phyloP scores from a whole-genome alignment of 2,888 invertebrate genomes.

The Drosophila birchii region DNA sequence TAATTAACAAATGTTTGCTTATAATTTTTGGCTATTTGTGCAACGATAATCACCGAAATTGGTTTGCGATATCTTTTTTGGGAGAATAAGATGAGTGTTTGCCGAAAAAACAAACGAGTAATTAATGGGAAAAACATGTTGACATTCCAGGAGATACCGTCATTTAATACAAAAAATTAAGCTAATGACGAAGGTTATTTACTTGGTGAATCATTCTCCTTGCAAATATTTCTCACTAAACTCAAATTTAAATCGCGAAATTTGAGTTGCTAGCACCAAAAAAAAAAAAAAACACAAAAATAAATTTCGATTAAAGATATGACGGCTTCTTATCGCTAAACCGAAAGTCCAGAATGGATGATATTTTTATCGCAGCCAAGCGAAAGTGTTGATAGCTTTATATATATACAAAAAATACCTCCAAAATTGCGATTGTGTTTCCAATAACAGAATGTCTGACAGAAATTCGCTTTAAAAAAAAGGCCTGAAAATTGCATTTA shows the following conservation, averaged over 20 bases:
- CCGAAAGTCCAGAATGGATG: constrained; percentile 25
- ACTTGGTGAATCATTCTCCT: constrained; percentile 15
- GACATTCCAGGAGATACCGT: constrained; percentile 17
- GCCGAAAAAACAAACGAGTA: constrained; percentile 17
- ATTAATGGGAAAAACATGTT: constrained; percentile 21
- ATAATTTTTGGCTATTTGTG: constrained; percentile 25
- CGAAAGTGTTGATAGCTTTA: constrained; percentile 55
- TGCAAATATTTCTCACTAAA: constrained; percentile 11
- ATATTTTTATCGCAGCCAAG: constrained; percentile 42
- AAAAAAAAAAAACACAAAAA: too few relatives aligned
- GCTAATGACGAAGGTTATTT: constrained; percentile 28
- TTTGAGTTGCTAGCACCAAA: neutral
- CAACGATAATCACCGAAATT: constrained; percentile 36
- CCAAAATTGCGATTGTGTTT: constrained; percentile 15
- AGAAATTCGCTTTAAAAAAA: constrained; percentile 4
- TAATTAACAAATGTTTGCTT: constrained; percentile 50
- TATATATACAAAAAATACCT: constrained; percentile 16
- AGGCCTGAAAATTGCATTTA: constrained; percentile 24
- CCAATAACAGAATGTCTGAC: neutral
- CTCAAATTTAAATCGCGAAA: constrained; percentile 16
- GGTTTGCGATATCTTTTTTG: constrained; percentile 37
- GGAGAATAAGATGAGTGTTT: neutral
- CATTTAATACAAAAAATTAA: constrained; percentile 25
- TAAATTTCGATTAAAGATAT: constrained; percentile 23
- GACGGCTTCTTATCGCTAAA: constrained; percentile 46